These are phyloP conservation scores for Notiomystis cincta DNA, from an alignment of 2,113 vertebrate species.

Conservation along the genomic window DNA sequence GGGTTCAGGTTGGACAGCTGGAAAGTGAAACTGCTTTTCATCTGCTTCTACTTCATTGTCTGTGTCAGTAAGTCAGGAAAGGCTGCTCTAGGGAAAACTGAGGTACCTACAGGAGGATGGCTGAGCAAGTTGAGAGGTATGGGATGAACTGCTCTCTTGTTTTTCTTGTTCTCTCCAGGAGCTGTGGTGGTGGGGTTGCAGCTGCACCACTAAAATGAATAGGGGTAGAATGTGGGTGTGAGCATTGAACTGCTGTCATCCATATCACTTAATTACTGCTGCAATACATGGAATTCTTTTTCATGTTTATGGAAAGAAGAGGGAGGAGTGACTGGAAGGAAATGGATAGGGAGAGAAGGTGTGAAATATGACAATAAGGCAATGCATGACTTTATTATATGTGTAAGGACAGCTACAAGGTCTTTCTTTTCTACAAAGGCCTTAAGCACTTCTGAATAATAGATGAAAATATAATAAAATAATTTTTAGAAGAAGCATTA, in stretches of 20 bases:
- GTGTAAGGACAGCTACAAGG: neutral
- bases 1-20: neutral
- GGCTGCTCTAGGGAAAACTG: neutral
- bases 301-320: neutral
- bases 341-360: neutral
- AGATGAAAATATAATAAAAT: neutral
- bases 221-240: neutral
- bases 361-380: neutral
- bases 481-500: neutral
- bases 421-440: neutral
- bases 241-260: neutral
- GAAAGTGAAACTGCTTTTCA: neutral
- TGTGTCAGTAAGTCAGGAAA: neutral
- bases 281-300: neutral
- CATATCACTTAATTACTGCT: neutral
- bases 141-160: neutral
- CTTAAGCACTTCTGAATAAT: neutral
- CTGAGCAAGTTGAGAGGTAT: neutral
- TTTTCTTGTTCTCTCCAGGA: neutral
- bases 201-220: neutral
- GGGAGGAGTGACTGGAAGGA: neutral
- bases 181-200: neutral
- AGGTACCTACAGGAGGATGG: neutral
- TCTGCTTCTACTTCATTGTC: neutral
- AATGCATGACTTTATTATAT: neutral